Conservation (phyloP, 1,140 invertebrate genomes). For the Melitaea cinxia region DNA sequence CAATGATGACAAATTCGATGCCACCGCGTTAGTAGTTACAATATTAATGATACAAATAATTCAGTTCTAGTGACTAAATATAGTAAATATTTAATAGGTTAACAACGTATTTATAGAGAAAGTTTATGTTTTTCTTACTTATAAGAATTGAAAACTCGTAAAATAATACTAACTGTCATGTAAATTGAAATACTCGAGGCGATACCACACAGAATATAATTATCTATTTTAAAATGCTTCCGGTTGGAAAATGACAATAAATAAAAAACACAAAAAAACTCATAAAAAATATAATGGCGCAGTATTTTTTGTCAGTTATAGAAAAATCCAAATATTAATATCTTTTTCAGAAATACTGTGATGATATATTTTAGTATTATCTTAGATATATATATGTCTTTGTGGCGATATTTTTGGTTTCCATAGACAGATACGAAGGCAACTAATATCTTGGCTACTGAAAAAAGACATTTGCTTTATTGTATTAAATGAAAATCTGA, state of each 20-base stretch:
- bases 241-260: neutral
- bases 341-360: no score
- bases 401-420: no score
- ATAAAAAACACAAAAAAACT: neutral
- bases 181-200: slow-evolving; percentile 3
- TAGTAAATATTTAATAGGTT: neutral
- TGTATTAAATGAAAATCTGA: no score
- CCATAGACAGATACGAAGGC: no score
- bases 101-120: slow-evolving; percentile 10
- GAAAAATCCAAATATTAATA: no score
- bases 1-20: neutral
- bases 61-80: neutral
- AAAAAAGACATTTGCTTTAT: no score
- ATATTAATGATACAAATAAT: neutral
- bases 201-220: slow-evolving; percentile 25
- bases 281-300: neutral
- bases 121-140: slow-evolving; percentile 7
- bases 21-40: neutral
- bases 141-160: slow-evolving; percentile 21
- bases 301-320: neutral
- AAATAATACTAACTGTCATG: neutral
- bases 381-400: no score
- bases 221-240: neutral
- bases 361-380: no score
- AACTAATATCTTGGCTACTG: no score